Percentiles rank a stretch among this genome's conserved stretches.
Evolutionary conservation across 1,140 invertebrate genomes (phyloP).

Genomic region (Nebria ingens): DNA sequence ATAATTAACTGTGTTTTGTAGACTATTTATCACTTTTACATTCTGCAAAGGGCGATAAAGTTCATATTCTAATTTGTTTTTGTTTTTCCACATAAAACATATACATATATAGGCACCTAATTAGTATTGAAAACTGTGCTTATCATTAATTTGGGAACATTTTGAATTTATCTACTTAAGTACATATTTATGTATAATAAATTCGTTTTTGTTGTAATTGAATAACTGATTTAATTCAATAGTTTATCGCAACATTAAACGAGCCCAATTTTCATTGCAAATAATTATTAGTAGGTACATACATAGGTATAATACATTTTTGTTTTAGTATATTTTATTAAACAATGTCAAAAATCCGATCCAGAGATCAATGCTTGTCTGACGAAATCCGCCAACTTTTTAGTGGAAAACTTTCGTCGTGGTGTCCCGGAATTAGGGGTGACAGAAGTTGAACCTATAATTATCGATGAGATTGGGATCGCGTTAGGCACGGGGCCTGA

Average conservation of each 20-base stretch:
- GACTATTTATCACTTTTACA: too few species aligned
- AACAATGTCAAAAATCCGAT: constrained; percentile 54
- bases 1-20: too few species aligned
- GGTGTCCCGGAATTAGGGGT: constrained; percentile 55
- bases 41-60: too few species aligned
- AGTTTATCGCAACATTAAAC: background rate
- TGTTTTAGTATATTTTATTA: constrained; percentile 44
- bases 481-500: constrained; percentile 62
- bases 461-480: constrained; percentile 70
- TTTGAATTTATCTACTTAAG: background rate
- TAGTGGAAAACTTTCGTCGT: constrained; percentile 52
- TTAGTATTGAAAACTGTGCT: background rate
- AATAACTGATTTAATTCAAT: background rate
- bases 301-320: background rate
- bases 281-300: background rate
- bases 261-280: background rate
- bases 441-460: constrained; percentile 57
- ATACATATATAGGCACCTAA: too few species aligned
- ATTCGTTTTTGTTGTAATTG: background rate
- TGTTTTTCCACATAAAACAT: too few species aligned
- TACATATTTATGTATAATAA: background rate
- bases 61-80: too few species aligned
- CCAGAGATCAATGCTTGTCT: constrained; percentile 61
- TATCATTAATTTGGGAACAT: background rate
- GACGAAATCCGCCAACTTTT: constrained; percentile 55